A percentile compares a stretch with the other conserved stretches of the same genome.
phyloP scores from a whole-genome alignment of 2,888 invertebrate species.

The Morpho helenor region DNA sequence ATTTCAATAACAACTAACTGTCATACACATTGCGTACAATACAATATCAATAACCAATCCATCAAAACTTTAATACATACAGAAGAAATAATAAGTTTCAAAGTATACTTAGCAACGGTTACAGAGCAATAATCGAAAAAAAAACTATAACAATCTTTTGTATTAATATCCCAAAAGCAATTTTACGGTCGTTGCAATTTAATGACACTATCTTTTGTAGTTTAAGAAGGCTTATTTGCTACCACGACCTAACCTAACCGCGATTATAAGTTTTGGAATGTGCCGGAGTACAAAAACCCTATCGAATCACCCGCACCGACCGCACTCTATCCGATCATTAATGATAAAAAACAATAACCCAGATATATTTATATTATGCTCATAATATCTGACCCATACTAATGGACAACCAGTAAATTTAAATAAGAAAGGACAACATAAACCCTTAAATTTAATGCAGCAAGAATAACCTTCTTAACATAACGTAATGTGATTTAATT shows the following conservation, averaged over 20 bases:
- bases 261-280: slow-evolving; percentile 46
- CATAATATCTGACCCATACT: slow-evolving; percentile 3
- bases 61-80: slow-evolving; percentile 1
- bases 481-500: too few relatives aligned
- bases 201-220: slow-evolving; percentile 15
- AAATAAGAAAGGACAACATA: neutral
- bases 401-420: neutral
- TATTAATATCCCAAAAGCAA: slow-evolving; percentile 18
- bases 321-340: slow-evolving; percentile 19
- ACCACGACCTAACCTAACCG: slow-evolving; percentile 40
- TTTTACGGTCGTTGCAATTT: slow-evolving; percentile 24
- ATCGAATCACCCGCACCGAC: slow-evolving; percentile 57
- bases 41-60: neutral
- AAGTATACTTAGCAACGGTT: slow-evolving; percentile 14
- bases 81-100: slow-evolving; percentile 5
- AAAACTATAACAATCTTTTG: slow-evolving; percentile 12
- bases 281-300: slow-evolving; percentile 58
- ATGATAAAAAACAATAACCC: slow-evolving; percentile 18
- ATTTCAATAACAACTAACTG: too few relatives aligned
- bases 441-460: too few relatives aligned
- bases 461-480: too few relatives aligned
- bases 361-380: slow-evolving; percentile 16
- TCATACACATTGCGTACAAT: too few relatives aligned
- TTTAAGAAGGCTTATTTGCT: slow-evolving; percentile 25
- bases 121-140: slow-evolving; percentile 16